These are phyloP conservation scores for Frieseomelitta varia DNA, from an alignment of 1,140 invertebrate species.

Conservation along the genomic window DNA sequence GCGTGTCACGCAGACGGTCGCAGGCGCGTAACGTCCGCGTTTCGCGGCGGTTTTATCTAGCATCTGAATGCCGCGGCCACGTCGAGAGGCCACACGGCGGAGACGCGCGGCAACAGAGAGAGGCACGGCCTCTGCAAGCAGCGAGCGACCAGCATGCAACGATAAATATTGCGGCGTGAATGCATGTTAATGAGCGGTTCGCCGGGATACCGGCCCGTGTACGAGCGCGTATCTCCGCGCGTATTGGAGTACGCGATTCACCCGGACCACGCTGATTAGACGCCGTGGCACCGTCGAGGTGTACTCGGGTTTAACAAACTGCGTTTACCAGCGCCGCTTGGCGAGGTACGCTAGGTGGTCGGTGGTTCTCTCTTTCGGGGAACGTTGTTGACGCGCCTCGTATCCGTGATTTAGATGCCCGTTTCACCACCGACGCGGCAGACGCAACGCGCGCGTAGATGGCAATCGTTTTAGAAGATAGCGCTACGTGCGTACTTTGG, in stretches of 20 bases:
- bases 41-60: constrained; percentile 67
- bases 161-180: constrained; percentile 79
- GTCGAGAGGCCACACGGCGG: constrained; percentile 35
- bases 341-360: constrained; percentile 9
- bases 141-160: constrained; percentile 56
- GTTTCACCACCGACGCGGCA: background rate
- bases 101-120: constrained; percentile 44
- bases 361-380: constrained; percentile 9
- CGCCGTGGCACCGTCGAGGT: constrained; percentile 45
- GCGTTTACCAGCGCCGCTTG: constrained; percentile 11
- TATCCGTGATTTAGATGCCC: constrained; percentile 30
- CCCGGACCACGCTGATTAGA: constrained; percentile 73
- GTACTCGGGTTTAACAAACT: constrained; percentile 62
- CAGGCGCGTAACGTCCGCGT: constrained; percentile 47
- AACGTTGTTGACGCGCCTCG: background rate
- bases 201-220: constrained; percentile 38
- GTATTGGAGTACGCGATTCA: constrained; percentile 49
- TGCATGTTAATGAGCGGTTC: constrained; percentile 78
- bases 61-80: constrained; percentile 72
- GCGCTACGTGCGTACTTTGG: background rate
- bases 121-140: constrained; percentile 29
- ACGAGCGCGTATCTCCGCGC: constrained; percentile 25
- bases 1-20: constrained; percentile 22
- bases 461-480: constrained; percentile 16
- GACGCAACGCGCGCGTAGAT: constrained; percentile 23